These are phyloP conservation scores for Drosophila tripunctata DNA, from an alignment of 2,888 invertebrate species.

Conservation along the genomic window DNA sequence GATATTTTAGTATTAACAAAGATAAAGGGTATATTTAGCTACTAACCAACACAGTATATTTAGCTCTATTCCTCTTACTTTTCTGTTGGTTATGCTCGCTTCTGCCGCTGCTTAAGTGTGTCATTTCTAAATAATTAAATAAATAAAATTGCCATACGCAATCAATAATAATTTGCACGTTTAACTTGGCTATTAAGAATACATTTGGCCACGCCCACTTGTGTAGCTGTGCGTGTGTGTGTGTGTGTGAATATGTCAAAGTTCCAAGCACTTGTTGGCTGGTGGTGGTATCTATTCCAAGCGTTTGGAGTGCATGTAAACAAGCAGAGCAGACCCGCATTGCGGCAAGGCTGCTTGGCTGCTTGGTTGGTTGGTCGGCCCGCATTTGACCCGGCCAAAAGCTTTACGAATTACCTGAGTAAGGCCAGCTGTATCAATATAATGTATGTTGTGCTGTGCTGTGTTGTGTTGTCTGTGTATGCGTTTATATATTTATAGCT, in stretches of 20 bases:
- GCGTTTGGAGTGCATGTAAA: slow-evolving; percentile 43
- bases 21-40: too few species aligned
- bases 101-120: background rate
- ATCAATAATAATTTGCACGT: slow-evolving; percentile 28
- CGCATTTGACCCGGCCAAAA: slow-evolving; percentile 61
- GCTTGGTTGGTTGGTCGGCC: too few species aligned
- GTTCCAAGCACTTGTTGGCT: slow-evolving; percentile 23
- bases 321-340: slow-evolving; percentile 45
- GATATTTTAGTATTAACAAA: too few species aligned
- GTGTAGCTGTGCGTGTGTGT: too few species aligned
- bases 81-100: too few species aligned
- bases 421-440: slow-evolving; percentile 69
- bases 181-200: slow-evolving; percentile 21
- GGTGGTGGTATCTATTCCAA: slow-evolving; percentile 29
- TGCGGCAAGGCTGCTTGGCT: slow-evolving; percentile 72
- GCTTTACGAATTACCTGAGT: slow-evolving; percentile 46
- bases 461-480: background rate
- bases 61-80: background rate
- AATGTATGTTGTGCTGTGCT: slow-evolving; percentile 40
- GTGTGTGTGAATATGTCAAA: slow-evolving; percentile 34
- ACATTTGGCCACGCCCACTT: slow-evolving; percentile 23
- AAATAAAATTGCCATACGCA: slow-evolving; percentile 1
- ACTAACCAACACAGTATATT: too few species aligned
- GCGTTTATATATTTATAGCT: slow-evolving; percentile 8
- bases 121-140: slow-evolving; percentile 3